Evolutionary conservation across 2,113 vertebrate genomes (phyloP), one percentile per base, ranked within the genome.

Genomic region (Microtus montanus): DNA sequence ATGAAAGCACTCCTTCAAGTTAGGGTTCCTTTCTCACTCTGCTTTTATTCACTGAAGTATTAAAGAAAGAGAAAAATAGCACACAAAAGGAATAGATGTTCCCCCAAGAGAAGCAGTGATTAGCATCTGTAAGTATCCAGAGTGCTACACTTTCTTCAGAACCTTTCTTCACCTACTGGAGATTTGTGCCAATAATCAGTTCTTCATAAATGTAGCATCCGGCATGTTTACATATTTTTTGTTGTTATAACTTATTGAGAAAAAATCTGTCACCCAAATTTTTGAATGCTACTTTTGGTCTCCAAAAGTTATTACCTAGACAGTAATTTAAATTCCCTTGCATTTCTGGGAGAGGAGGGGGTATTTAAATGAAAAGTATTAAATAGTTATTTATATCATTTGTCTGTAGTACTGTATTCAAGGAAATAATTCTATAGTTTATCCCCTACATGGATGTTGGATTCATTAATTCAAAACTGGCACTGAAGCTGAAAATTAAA

Each of bases 401-500:
- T 87, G n/a, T 71, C 30, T 92, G 77, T 49, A 74, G 30, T 1
- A 79, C 20, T 61, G 1, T 35, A 38, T 30, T 78, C 17, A 52
- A 83, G 4, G 4, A 64, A 84, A 33, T 19, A 64, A 73, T 41
- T 73, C 4, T 93, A 9, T 52, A 83, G 10, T 64, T 20, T 82
- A 28, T 74, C n/a, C 8, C 2, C 2, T 41, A 20, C 11, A 7
- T 58, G 26, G 24, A 7, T 77, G 22, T 22, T 44, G 3, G 1
- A 93, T 44, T 7, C 28, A 38, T 44, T 87, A 83, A 47, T 89
- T 89, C 73, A 8, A 82, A 7, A 64, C 0, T 70, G 15, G 58
- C 85, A 49, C 35, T 95, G 11, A 96, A 74, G 85, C 47, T 91
- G 5, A 79, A 80, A 88, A 79, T 63, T 91, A 52, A 86, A 83